These are phyloP conservation scores for Pocillopora meandrina DNA, from an alignment of 92 coral and sea anemone species.

Conservation along the genomic window DNA sequence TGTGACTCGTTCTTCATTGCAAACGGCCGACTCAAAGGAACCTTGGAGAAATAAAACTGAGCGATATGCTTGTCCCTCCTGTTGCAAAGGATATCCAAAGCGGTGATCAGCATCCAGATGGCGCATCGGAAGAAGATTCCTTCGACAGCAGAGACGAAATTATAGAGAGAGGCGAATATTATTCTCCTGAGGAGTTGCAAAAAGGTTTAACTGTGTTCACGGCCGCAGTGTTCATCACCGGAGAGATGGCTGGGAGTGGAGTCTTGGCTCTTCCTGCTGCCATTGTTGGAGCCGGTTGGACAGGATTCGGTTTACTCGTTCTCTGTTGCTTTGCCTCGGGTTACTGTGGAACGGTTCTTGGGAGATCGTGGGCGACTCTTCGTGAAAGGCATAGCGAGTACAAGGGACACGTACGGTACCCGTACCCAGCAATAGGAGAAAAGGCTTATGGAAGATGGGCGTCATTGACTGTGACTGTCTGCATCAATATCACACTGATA, in stretches of 20 bases:
- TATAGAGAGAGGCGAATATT: constrained; percentile 8
- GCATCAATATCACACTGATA: constrained; percentile 79
- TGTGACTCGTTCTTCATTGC: neutral
- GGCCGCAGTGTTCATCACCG: constrained; percentile 89
- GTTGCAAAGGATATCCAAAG: constrained; percentile 2
- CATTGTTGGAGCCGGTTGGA: constrained; percentile 79
- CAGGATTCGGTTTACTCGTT: constrained; percentile 69
- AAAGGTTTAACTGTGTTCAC: constrained; percentile 86
- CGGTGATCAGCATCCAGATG: neutral
- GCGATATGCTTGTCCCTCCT: constrained; percentile 24
- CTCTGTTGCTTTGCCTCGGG: constrained; percentile 84
- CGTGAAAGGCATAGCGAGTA: constrained; percentile 74
- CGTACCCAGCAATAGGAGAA: constrained; percentile 90
- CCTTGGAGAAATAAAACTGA: neutral
- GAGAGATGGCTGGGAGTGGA: constrained; percentile 99
- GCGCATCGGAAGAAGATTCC: neutral
- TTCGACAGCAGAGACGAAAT: neutral
- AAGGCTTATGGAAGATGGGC: constrained; percentile 88
- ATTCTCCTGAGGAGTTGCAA: constrained; percentile 12
- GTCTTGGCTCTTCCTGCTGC: constrained; percentile 93
- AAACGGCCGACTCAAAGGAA: constrained; percentile 13
- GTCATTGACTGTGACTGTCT: constrained; percentile 75
- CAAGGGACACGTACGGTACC: constrained; percentile 84
- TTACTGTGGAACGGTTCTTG: constrained; percentile 85
- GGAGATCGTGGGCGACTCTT: constrained; percentile 78